phyloP scores from a whole-genome alignment of 2,888 invertebrate species.

The Andricus quercusramuli region DNA sequence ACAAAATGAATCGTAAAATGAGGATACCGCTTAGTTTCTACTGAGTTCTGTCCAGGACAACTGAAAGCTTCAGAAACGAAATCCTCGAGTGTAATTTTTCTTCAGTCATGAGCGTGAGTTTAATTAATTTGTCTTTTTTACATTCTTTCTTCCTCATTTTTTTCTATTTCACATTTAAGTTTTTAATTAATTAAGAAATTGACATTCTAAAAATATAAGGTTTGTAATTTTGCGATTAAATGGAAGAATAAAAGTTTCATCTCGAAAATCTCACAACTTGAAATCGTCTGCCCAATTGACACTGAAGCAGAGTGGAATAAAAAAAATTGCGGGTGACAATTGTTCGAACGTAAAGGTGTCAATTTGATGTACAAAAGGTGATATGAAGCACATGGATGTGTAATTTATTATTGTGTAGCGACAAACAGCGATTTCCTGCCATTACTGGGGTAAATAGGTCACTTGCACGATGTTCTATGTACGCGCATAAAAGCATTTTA shows the following conservation, averaged over 20 bases:
- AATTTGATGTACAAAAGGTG: not conserved
- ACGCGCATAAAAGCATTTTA: not conserved
- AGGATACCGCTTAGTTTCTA: not conserved
- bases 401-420: not conserved
- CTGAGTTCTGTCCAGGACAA: not conserved
- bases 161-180: too few species aligned
- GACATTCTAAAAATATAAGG: too few species aligned
- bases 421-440: not conserved
- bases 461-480: not conserved
- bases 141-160: not conserved
- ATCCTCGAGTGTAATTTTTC: not conserved
- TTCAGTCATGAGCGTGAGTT: not conserved
- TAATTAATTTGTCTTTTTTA: not conserved
- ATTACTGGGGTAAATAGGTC: not conserved
- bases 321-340: not conserved
- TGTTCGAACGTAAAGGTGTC: not conserved
- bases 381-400: not conserved
- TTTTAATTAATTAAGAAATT: too few species aligned
- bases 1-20: not conserved
- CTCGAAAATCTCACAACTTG: too few species aligned
- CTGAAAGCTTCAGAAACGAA: not conserved
- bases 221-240: too few species aligned
- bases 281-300: too few species aligned
- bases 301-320: too few species aligned
- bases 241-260: too few species aligned